Evolutionary conservation across 1,140 invertebrate genomes (phyloP), one percentile per base, ranked within the genome.

Genomic region (Mylabris phalerata): DNA sequence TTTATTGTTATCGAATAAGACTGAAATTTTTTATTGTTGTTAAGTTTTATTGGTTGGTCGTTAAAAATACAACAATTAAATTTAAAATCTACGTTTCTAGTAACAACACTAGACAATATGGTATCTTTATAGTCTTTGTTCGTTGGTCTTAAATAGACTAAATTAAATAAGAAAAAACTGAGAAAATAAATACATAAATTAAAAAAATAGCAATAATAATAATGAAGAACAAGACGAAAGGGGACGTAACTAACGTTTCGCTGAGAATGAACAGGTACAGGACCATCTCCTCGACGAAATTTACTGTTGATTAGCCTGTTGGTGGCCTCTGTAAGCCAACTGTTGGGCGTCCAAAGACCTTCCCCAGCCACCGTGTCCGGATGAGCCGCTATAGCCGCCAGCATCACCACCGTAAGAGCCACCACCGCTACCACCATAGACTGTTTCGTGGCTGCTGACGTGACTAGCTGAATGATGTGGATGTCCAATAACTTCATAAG

Each of bases 401-500:
- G 78, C 76, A 55, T 78, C 79, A 58, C 79, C 79, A 1, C 79
- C 75, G 26, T 75, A 78, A 9, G 74, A 77, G 32, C 79, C 77
- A 60, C 78, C 78, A 10, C 78, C 76, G 42, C 80, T 79, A 49
- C 74, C 77, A 39, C 75, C 77, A 26, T 75, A 75, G 5, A 75
- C 73, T 56, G 82, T 80, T 63, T 85, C 84, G 66, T 84, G 82
- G 39, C 80, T 80, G 11, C 83, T 82, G 0, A 82, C 78, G 65
- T 88, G 85, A 67, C 81, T 83, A 66, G 80, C 78, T 50, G 81
- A 79, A 71, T 89, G 87, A 68, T 90, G 88, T n/a, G 87, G 86
- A 70, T 90, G 88, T 2, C 86, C 81, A 0, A 91, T 86, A 4
- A 91, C 88, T 66, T 91, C 89, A 71, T 91, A 91, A 1, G 89